Evolutionary conservation across 2,113 vertebrate species (phyloP).

Genomic region (Phyllostomus hastatus): DNA sequence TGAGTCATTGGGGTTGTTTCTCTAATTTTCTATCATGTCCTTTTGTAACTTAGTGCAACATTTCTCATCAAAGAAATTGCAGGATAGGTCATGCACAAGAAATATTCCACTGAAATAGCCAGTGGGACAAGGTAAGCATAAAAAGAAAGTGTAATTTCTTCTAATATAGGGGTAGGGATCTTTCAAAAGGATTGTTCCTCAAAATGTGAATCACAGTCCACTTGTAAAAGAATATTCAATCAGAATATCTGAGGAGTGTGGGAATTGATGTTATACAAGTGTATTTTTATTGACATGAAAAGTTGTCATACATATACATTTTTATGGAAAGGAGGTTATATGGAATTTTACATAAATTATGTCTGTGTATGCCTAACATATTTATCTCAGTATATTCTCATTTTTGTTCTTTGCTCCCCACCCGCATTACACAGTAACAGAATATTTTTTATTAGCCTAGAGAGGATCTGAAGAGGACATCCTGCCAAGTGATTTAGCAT

Average conservation of each 20-base stretch:
- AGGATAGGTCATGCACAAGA: not conserved
- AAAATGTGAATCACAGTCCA: slow-evolving; percentile 13
- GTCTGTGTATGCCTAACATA: not conserved
- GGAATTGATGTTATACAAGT: not conserved
- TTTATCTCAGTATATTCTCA: not conserved
- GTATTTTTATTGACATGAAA: not conserved
- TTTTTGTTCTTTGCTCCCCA: not conserved
- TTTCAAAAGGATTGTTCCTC: not conserved
- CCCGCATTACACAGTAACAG: not conserved
- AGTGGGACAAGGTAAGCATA: not conserved
- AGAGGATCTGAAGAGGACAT: not conserved
- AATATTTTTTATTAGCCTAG: not conserved
- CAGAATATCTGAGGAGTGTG: not conserved
- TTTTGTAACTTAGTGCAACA: not conserved
- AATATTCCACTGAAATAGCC: not conserved
- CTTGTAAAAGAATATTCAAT: not conserved
- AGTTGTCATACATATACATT: not conserved
- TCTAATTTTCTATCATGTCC: not conserved
- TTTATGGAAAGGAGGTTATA: not conserved
- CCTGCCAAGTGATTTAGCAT: not conserved
- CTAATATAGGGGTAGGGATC: not conserved
- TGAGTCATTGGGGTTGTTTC: not conserved
- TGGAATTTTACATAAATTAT: not conserved
- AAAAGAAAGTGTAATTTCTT: not conserved
- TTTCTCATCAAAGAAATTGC: not conserved